Evolutionary conservation across 1,140 invertebrate genomes (phyloP), one percentile per base, ranked within the genome.

Genomic region (Brachionus plicatilis): DNA sequence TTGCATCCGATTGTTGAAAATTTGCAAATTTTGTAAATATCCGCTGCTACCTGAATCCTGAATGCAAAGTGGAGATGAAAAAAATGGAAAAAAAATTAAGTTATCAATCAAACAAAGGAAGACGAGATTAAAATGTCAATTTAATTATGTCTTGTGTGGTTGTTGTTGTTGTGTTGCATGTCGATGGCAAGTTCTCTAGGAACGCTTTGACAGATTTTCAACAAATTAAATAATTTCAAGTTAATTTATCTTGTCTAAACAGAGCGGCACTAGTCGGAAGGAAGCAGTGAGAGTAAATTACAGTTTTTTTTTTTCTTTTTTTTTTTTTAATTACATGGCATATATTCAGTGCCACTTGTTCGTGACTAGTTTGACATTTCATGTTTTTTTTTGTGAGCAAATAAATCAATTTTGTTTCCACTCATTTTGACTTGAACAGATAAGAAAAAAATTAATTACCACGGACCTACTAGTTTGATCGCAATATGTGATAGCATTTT

Each of bases 191-290:
- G 37, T 72, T 72, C 4, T 20, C 11, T 37, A 37, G 33, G 33
- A 37, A 37, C 33, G 33, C 5, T 37, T 37, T 72, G 68, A 72
- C 68, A 72, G 68, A 72, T 72, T 20, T 72, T 9, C 9, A n/a
- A 12, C 66, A 76, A 76, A 76, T 76, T 76, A 76, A 76, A 76
- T 76, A 76, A 76, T 76, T 76, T 76, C 72, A 50, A 76, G 72
- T 76, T 76, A 76, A 76, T 76, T 76, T 50, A 75, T 43, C 41
- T 75, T 68, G 66, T 33, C 29, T 68, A 68, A 41, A 68, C n/a
- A 68, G 12, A 41, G 66, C 66, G 66, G 33, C 66, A 68, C 41
- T n/a, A 68, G 27, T 20, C 68, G 68, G 68, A 72, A 72, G 7
- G 68, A 72, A 72, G 1, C 20, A 60, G 33, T 72, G 41, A 43